Base-by-base conservation (phyloP, 2,113 vertebrate species). In the Cyanoramphus novaezelandiae region DNA sequence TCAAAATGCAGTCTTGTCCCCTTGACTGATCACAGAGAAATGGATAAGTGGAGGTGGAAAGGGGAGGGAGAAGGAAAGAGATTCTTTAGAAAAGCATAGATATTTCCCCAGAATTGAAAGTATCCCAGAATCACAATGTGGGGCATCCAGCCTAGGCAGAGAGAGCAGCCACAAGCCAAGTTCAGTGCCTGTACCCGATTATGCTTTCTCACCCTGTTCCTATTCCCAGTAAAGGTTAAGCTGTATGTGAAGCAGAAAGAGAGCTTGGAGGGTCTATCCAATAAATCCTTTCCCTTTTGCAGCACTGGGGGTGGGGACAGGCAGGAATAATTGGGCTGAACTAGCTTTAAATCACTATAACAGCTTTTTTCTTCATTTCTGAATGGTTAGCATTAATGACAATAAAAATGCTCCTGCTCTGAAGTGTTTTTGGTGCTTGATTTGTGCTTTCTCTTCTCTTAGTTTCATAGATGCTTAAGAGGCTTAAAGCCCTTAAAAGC, bases 1-100 rank as follows among this genome's bases (percentile, higher is more conserved):
- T 91, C 87, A 82, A 90, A 97, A 97, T 93, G 60, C 64, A 94
- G 55, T 25, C 55, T 87, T 97, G 43, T 97, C 37, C 93, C 29
- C 39, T 94, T 95, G 78, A 91, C 44, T 85, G 83, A 95, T 70
- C 50, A 93, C 83, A 96, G 87, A 68, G 14, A 83, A 93, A 94
- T 83, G 60, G 29, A 50, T 88, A 70, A 77, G 77, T 11, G 5
- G 53, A 92, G 33, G 35, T 82, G 49, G 53, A 88, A 92, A 79
- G 60, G 35, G 49, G 43, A 75, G 62, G 19, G 81, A 70, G 37
- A 88, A 77, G 67, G 67, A 24, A 53, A 90, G 88, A 95, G 3
- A 27, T 93, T 46, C 31, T 88, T 70, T 57, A 57, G 25, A 67
- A 90, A 69, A 93, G 24, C 33, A 41, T 27, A 9, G 7, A 44